Base-by-base conservation (phyloP, 2,113 vertebrate genomes). In the Carlito syrichta region DNA sequence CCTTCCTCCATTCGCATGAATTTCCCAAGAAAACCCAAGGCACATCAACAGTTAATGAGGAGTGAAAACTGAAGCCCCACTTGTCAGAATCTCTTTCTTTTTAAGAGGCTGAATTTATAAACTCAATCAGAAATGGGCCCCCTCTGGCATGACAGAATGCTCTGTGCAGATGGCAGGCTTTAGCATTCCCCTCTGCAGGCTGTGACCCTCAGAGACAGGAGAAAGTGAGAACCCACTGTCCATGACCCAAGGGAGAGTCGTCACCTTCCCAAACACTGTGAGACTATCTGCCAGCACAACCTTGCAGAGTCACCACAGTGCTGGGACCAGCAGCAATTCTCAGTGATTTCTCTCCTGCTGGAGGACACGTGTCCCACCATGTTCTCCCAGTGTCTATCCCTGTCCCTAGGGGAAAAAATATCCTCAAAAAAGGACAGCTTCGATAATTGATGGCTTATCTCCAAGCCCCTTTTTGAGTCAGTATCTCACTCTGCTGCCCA, bases 21-120 rank as follows among this genome's bases (percentile, higher is more conserved):
- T 81, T 89, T n/a, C 66, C 74, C 58, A 74, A 92, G 96, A 87
- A 96, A 94, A 92, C n/a, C n/a, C 74, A 92, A 83, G 68, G 38
- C 69, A 77, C 62, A 71, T 84, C 81, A 52, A 68, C 54, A 68
- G 84, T 63, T 88, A 90, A 94, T 86, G 77, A 97, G 90, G 88
- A 92, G 60, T 62, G 40, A 96, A 96, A 95, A 88, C 16, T 3
- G 50, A 82, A 86, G n/a, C n/a, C 58, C 66, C 16, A 23, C 90
- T 89, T 95, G 87, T 92, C 63, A 78, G 86, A 86, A 40, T 45
- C 69, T 48, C 91, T 95, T 85, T 84, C 66, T 82, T 50, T 85
- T 77, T 45, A 90, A 96, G 77, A 96, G 50, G 60, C 63, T 92
- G 66, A 92, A 83, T 88, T 45, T 84, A 58, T 74, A 79, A 96